Conservation (phyloP, 2,113 vertebrate species). For the Aepyceros melampus region DNA sequence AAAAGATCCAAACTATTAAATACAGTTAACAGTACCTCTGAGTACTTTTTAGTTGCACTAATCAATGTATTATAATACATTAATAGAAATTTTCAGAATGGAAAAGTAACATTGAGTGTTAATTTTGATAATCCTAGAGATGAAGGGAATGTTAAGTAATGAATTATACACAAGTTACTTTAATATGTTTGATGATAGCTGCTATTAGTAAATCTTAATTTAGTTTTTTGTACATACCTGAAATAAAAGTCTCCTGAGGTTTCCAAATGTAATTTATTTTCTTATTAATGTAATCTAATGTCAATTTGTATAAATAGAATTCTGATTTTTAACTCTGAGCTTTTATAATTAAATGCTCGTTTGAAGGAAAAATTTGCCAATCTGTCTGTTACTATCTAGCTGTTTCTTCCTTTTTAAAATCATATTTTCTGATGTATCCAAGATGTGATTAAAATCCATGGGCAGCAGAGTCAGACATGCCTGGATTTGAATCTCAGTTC, state of each 20-base stretch:
- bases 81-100: background rate
- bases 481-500: background rate
- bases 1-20: background rate
- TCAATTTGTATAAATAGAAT: background rate
- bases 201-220: background rate
- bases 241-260: background rate
- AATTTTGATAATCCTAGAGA: background rate
- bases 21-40: background rate
- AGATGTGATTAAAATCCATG: background rate
- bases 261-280: background rate
- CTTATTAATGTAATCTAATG: slow-evolving; percentile 10
- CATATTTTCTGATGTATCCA: background rate
- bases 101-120: background rate
- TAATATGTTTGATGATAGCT: background rate
- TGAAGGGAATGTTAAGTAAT: background rate
- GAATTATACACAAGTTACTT: background rate
- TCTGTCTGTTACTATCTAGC: background rate
- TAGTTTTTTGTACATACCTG: background rate
- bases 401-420: background rate
- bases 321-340: background rate
- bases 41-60: background rate
- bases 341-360: background rate
- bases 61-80: background rate
- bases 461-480: background rate
- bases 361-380: background rate